These are phyloP conservation scores for Electrophaes corylata DNA, from an alignment of 2,888 invertebrate species.

Conservation along the genomic window DNA sequence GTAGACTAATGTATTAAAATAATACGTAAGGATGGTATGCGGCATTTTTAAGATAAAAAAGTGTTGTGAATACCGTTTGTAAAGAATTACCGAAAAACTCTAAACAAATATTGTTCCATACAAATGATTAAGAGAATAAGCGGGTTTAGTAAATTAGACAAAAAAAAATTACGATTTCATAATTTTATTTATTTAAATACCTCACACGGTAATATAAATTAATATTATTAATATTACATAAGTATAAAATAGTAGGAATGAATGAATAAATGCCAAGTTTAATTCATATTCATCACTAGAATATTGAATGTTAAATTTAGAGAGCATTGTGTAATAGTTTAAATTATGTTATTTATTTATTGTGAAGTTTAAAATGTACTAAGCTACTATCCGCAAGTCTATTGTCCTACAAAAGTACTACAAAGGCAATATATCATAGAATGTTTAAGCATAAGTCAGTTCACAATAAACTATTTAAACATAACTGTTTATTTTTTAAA, in stretches of 20 bases:
- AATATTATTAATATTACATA: slow-evolving; percentile 39
- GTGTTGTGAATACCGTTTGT: slow-evolving; percentile 20
- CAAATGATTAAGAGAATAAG: slow-evolving; percentile 11
- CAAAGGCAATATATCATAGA: slow-evolving; percentile 50
- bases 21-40: slow-evolving; percentile 7
- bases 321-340: slow-evolving; percentile 16
- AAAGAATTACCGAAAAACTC: slow-evolving; percentile 1
- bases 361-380: slow-evolving; percentile 15
- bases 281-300: slow-evolving; percentile 44
- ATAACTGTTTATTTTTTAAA: slow-evolving; percentile 58
- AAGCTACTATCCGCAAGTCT: slow-evolving; percentile 5
- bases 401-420: slow-evolving; percentile 24
- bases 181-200: slow-evolving; percentile 49
- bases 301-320: slow-evolving; percentile 28
- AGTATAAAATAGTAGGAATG: slow-evolving; percentile 68
- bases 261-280: slow-evolving; percentile 64
- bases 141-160: slow-evolving; percentile 30
- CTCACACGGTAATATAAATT: slow-evolving; percentile 54
- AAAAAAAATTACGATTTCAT: slow-evolving; percentile 39
- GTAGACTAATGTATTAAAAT: not conserved
- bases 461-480: slow-evolving; percentile 68
- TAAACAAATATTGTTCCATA: slow-evolving; percentile 10
- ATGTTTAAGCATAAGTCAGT: slow-evolving; percentile 43
- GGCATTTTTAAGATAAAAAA: slow-evolving; percentile 19
- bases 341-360: not conserved